Conservation (phyloP, 2,797 vertebrate genomes). For the Mallotus villosus region DNA sequence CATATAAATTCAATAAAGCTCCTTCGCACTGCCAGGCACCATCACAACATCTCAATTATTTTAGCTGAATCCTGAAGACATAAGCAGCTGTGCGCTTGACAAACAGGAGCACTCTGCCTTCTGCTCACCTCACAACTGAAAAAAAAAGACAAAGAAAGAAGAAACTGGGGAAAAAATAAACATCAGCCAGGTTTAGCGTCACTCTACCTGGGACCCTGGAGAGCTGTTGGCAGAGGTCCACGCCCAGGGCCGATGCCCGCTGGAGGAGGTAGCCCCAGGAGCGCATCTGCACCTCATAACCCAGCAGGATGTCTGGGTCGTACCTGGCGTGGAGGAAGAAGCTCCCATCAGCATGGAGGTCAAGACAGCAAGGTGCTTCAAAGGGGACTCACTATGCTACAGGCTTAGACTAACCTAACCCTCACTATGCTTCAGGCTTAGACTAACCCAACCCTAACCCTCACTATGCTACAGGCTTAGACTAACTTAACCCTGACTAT, state of each 20-base stretch:
- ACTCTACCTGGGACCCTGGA: conserved; percentile 91
- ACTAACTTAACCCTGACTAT: no score
- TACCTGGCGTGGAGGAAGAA: conserved; percentile 72
- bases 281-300: conserved; percentile 97
- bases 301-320: conserved; percentile 95
- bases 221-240: conserved; percentile 91
- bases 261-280: conserved; percentile 98
- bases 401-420: neutral
- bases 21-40: conserved; percentile 10
- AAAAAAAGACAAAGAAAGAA: conserved; percentile 18
- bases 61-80: conserved; percentile 22
- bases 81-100: conserved; percentile 7
- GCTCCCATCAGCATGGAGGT: no score
- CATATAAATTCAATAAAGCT: no score
- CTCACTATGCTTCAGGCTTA: no score
- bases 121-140: no score
- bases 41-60: conserved; percentile 9
- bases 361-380: no score
- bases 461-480: no score
- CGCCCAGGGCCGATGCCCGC: conserved; percentile 83
- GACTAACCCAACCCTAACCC: no score
- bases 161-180: neutral
- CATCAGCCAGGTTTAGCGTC: neutral
- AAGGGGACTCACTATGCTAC: neutral
- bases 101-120: neutral